Conservation (phyloP, 2,797 vertebrate species). For the Arctocebus calabarensis region DNA sequence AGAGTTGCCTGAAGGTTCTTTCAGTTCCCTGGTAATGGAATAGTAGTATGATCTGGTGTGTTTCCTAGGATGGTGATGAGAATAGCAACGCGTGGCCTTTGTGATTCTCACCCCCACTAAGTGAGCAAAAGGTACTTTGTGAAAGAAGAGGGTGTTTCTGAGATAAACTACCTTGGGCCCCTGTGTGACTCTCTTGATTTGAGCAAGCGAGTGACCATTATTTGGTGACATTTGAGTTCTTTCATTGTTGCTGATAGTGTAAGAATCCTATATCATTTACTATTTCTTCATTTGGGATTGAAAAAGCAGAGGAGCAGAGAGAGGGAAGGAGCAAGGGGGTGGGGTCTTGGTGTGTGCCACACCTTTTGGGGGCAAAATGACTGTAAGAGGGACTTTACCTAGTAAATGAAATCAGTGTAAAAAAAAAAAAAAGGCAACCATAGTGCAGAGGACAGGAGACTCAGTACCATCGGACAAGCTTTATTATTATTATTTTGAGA, state of each 20-base stretch:
- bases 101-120: background rate
- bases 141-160: background rate
- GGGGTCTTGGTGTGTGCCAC: too few relatives aligned
- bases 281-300: background rate
- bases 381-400: too few relatives aligned
- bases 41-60: background rate
- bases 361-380: too few relatives aligned
- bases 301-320: too few relatives aligned
- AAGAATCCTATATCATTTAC: background rate
- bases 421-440: background rate
- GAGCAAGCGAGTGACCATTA: background rate
- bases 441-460: background rate
- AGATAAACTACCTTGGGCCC: background rate
- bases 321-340: too few relatives aligned
- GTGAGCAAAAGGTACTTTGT: background rate
- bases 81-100: background rate
- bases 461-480: background rate
- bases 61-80: background rate
- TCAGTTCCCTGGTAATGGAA: conserved; percentile 34
- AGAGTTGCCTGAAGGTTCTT: conserved; percentile 4
- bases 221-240: background rate
- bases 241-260: background rate
- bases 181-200: conserved; percentile 19
- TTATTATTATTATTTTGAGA: too few relatives aligned
- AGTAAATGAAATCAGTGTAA: too few relatives aligned